phyloP scores from a whole-genome alignment of 2,113 vertebrate genomes.

The Lepisosteus osseus region DNA sequence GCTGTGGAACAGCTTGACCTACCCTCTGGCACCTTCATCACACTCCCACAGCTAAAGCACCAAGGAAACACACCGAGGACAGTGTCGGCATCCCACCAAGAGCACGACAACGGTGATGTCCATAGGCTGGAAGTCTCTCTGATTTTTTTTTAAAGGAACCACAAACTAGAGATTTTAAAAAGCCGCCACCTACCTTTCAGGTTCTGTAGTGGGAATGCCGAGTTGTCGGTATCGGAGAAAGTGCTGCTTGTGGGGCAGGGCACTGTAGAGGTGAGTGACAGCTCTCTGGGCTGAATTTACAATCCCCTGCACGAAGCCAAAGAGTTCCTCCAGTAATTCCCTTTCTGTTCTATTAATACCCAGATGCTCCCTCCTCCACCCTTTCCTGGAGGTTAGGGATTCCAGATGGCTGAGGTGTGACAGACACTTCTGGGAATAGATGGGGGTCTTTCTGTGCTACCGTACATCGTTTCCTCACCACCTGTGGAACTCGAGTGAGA shows the following conservation, averaged over 20 bases:
- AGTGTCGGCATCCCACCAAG: too few relatives aligned
- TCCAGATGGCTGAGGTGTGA: slow-evolving; percentile 6
- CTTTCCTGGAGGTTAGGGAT: not conserved
- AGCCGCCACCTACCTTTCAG: slow-evolving; percentile 10
- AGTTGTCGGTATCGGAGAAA: not conserved
- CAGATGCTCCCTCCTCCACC: slow-evolving; percentile 6
- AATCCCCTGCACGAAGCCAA: not conserved
- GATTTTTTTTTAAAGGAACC: too few relatives aligned
- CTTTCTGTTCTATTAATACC: slow-evolving; percentile 8
- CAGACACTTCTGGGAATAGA: slow-evolving; percentile 8
- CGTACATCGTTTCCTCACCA: not conserved
- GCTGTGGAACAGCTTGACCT: too few relatives aligned
- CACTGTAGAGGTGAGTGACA: slow-evolving; percentile 21
- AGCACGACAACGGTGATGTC: too few relatives aligned
- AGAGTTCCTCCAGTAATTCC: not conserved
- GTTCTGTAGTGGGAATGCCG: slow-evolving; percentile 16
- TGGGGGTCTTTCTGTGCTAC: not conserved
- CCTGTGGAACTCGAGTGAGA: not conserved
- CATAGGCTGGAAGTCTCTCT: too few relatives aligned
- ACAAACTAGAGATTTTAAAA: too few relatives aligned
- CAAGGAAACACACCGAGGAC: too few relatives aligned
- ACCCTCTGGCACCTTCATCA: too few relatives aligned
- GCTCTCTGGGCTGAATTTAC: slow-evolving; percentile 5
- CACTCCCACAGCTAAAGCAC: too few relatives aligned
- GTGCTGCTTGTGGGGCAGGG: not conserved